Percentiles rank a stretch among this genome's conserved stretches.
phyloP scores from a whole-genome alignment of 2,888 invertebrate genomes.

The Epinotia demarniana region DNA sequence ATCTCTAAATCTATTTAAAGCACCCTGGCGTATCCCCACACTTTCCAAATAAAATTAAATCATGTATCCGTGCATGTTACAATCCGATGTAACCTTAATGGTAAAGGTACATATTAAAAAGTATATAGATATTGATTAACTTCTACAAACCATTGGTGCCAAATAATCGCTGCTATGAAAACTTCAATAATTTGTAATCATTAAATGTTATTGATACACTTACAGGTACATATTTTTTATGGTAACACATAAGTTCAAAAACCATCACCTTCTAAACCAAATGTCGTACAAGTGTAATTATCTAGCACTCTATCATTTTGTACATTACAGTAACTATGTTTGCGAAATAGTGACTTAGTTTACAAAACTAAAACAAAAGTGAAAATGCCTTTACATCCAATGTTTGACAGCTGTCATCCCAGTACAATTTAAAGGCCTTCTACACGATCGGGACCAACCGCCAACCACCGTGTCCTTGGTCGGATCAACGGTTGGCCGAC shows the following conservation, averaged over 20 bases:
- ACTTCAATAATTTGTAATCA: background rate
- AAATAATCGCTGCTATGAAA: background rate
- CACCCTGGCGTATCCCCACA: slow-evolving; percentile 2
- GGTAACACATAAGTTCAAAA: slow-evolving; percentile 9
- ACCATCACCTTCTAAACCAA: slow-evolving; percentile 22
- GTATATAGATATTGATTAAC: background rate
- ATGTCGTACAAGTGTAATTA: background rate
- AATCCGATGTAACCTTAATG: background rate
- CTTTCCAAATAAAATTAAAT: background rate
- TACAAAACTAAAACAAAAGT: background rate
- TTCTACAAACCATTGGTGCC: background rate
- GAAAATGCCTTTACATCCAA: too few species aligned
- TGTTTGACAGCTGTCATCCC: too few species aligned
- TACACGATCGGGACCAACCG: too few species aligned
- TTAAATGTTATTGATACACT: background rate
- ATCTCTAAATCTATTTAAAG: background rate
- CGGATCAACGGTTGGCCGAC: too few species aligned
- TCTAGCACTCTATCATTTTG: background rate
- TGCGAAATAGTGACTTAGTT: slow-evolving; percentile 22
- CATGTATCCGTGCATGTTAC: too few species aligned
- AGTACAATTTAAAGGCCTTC: too few species aligned
- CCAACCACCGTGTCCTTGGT: too few species aligned
- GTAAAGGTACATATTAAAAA: background rate
- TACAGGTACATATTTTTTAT: background rate
- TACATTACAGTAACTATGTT: slow-evolving; percentile 9